Evolutionary conservation across 2,888 invertebrate species (phyloP).

Genomic region (Oasisia sp.): DNA sequence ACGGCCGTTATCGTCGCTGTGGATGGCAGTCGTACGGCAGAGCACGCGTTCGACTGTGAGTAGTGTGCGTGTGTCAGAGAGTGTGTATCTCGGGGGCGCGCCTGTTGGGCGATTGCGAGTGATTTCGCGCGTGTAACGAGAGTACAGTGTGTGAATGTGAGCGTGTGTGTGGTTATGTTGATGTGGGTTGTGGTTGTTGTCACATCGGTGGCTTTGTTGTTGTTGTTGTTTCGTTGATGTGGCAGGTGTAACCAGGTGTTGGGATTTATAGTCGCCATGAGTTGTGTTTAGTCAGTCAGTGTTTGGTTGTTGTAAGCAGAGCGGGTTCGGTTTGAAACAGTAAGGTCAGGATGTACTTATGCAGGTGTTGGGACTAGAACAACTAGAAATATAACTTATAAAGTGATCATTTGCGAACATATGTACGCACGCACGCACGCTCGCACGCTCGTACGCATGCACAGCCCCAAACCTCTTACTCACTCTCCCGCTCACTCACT

Average conservation of each 20-base stretch:
- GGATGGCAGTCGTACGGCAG: slow-evolving; percentile 21
- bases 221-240: background rate
- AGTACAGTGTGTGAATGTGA: background rate
- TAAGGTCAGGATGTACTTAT: no score
- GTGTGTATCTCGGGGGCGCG: background rate
- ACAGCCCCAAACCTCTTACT: background rate
- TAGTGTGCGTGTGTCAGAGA: background rate
- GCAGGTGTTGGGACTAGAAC: no score
- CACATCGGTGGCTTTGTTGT: background rate
- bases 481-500: background rate
- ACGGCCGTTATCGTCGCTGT: slow-evolving; percentile 14
- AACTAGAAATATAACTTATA: no score
- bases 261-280: background rate
- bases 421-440: background rate
- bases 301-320: background rate
- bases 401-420: no score
- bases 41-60: slow-evolving; percentile 26
- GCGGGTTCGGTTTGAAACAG: background rate
- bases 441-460: no score
- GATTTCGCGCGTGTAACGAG: background rate
- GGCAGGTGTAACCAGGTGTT: background rate
- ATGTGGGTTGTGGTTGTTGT: background rate
- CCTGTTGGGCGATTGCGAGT: background rate
- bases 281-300: background rate
- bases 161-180: background rate